phyloP scores from a whole-genome alignment of 2,113 vertebrate species.

The Sapayoa aenigma region DNA sequence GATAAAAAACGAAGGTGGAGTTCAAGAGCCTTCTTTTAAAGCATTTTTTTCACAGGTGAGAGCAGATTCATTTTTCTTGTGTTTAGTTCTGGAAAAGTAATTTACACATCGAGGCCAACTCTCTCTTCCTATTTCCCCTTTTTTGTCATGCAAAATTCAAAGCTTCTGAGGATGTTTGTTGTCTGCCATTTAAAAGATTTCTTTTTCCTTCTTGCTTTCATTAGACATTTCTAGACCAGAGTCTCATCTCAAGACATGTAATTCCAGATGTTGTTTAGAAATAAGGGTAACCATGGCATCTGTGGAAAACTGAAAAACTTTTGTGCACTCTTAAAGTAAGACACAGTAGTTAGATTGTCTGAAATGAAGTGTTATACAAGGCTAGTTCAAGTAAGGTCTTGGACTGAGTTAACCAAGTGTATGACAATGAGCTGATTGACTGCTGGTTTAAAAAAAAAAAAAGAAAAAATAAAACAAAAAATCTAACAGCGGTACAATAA shows the following conservation, averaged over 20 bases:
- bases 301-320: slow-evolving; percentile 68
- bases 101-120: not conserved
- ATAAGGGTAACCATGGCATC: slow-evolving; percentile 61
- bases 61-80: not conserved
- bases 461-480: not conserved
- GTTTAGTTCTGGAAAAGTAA: slow-evolving; percentile 17
- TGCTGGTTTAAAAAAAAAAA: not conserved
- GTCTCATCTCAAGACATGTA: slow-evolving; percentile 2
- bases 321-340: slow-evolving; percentile 33
- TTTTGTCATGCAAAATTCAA: not conserved
- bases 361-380: slow-evolving; percentile 43
- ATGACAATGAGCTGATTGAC: slow-evolving; percentile 50
- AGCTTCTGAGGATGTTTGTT: not conserved
- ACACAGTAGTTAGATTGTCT: slow-evolving; percentile 57
- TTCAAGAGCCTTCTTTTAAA: not conserved
- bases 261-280: slow-evolving; percentile 73
- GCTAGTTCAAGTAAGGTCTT: slow-evolving; percentile 51
- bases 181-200: slow-evolving; percentile 28
- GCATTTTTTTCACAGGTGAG: slow-evolving; percentile 10
- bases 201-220: slow-evolving; percentile 11
- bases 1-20: not conserved
- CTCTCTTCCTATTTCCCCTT: not conserved
- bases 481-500: not conserved
- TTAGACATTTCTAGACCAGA: slow-evolving; percentile 17
- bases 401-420: not conserved